Base-by-base conservation (phyloP, 1,140 invertebrate species). In the Forficula auricularia region DNA sequence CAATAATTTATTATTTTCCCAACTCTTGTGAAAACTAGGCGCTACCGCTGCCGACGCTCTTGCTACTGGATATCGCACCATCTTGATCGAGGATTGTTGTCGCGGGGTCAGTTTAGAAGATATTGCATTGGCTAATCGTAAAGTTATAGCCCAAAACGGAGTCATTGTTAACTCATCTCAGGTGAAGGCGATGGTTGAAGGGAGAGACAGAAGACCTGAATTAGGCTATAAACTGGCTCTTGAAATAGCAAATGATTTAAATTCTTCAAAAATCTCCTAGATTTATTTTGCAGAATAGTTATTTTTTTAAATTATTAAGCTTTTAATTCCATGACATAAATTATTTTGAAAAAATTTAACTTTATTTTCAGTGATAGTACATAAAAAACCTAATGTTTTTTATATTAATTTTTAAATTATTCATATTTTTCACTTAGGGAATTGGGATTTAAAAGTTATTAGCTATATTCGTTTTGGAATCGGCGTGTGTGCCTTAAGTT, bases 71-170 rank as follows among this genome's bases (percentile, higher is more conserved):
- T 96, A 89, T 62, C 71, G 89, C 32, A 88, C 90, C 15, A 71
- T 91, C 38, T 59, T 95, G 1, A 70, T 97, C 2, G 87, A 95
- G 43, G 89, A 97, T 63, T 91, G 86, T 47, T 78, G 79, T 50
- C 71, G 88, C 33, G 91, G 90, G 3, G 87, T 94, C 0, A 77
- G 83, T 57, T 58, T 85, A 8, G 68, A 75, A 8, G 82, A 88
- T 54, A 91, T 91, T 47, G 75, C 85, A 58, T 72, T 70, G 48
- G 87, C 83, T 9, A 85, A 84, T 57, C 65, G 78, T 35, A 74
- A 72, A 40, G 73, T 90, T 8, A 67, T 74, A 18, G 68, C 65
- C 35, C 76, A 74, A 49, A 71, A 82, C 53, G 86, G 84, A 0
- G 73, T 87, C 27, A 78, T 90, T 50, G 73, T 87, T 2, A 72